A percentile compares a stretch with the other conserved stretches of the same genome.
Evolutionary conservation across 2,797 vertebrate genomes (phyloP).

Genomic region (Erethizon dorsatum): DNA sequence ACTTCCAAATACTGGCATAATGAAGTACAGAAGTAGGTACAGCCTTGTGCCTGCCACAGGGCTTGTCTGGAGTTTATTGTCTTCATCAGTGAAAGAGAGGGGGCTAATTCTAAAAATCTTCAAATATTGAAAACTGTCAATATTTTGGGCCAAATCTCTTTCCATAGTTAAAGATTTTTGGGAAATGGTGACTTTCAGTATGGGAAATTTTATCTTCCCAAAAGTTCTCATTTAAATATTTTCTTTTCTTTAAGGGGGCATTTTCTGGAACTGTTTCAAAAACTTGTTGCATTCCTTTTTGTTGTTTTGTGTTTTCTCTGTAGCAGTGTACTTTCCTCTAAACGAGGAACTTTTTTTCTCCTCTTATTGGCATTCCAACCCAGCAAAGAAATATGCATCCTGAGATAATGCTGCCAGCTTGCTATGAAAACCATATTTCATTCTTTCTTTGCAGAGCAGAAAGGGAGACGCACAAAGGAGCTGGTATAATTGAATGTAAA

Average conservation of each 20-base stretch:
- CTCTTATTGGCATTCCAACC: constrained; percentile 83
- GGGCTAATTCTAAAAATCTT: constrained; percentile 79
- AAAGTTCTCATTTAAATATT: constrained; percentile 75
- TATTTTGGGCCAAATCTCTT: constrained; percentile 67
- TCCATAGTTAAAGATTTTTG: constrained; percentile 77
- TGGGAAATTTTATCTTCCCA: constrained; percentile 73
- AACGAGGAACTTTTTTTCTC: constrained; percentile 79
- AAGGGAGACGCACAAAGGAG: constrained; percentile 83
- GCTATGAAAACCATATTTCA: constrained; percentile 87
- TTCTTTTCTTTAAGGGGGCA: constrained; percentile 80
- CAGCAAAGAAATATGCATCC: constrained; percentile 85
- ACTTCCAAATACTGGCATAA: constrained; percentile 84
- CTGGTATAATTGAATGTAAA: constrained; percentile 80
- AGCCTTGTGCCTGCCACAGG: constrained; percentile 67
- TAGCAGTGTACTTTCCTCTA: constrained; percentile 82
- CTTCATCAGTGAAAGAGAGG: constrained; percentile 74
- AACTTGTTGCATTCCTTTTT: constrained; percentile 81
- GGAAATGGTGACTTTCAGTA: constrained; percentile 42
- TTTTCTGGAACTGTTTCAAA: constrained; percentile 84
- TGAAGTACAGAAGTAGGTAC: constrained; percentile 81
- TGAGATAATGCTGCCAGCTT: constrained; percentile 83
- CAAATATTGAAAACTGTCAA: constrained; percentile 76
- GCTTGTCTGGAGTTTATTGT: constrained; percentile 83
- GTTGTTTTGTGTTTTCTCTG: constrained; percentile 82
- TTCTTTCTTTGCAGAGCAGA: constrained; percentile 79